A percentile compares a stretch with the other conserved stretches of the same genome.
Evolutionary conservation across 2,888 invertebrate species (phyloP).

Genomic region (Acronicta leporina): DNA sequence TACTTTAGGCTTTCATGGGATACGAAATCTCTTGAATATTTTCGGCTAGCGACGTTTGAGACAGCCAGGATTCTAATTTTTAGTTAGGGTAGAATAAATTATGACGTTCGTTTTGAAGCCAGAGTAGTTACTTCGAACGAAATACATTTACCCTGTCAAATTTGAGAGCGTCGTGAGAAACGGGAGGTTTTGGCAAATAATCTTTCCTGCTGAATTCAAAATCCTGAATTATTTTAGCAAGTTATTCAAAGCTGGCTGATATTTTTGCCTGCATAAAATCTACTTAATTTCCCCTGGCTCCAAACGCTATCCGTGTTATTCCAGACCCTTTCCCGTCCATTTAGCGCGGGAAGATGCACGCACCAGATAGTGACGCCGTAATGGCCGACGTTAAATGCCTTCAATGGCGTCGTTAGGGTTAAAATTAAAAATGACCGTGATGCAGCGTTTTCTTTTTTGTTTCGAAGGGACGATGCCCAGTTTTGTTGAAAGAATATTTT

Average conservation of each 20-base stretch:
- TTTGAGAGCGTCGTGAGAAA: too few relatives aligned
- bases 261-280: conserved; percentile 35
- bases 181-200: neutral
- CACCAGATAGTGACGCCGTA: conserved; percentile 79
- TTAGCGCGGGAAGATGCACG: conserved; percentile 78
- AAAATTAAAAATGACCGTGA: conserved; percentile 88
- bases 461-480: conserved; percentile 74
- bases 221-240: conserved; percentile 18
- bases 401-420: conserved; percentile 85
- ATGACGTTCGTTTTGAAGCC: conserved; percentile 6
- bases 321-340: conserved; percentile 75
- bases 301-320: conserved; percentile 57
- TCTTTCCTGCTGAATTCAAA: neutral
- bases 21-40: conserved; percentile 55
- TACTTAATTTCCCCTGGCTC: conserved; percentile 48
- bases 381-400: conserved; percentile 82
- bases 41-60: conserved; percentile 50
- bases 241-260: conserved; percentile 29
- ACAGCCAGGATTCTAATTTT: conserved; percentile 46
- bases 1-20: conserved; percentile 60
- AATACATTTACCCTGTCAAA: too few relatives aligned
- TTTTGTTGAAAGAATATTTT: conserved; percentile 85
- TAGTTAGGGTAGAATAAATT: conserved; percentile 45
- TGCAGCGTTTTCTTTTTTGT: conserved; percentile 86
- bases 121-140: too few relatives aligned